A percentile compares a stretch with the other conserved stretches of the same genome.
These are phyloP conservation scores for Malacoctenus gilli DNA, from an alignment of 2,797 vertebrate species.

Conservation along the genomic window DNA sequence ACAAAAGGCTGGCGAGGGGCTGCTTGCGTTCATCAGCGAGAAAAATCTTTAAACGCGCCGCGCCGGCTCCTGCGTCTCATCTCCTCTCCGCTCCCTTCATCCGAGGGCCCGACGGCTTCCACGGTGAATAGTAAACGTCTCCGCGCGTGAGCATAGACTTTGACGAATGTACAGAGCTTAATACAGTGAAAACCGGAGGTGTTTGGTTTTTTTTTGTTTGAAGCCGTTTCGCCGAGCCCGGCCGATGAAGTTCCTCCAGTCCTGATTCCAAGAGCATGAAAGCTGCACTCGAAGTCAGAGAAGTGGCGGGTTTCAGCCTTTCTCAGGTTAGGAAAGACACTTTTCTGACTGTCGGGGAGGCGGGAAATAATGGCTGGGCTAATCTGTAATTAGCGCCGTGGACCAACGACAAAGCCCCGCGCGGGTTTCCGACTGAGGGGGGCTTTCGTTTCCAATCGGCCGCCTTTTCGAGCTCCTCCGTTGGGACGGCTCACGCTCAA, in stretches of 20 bases:
- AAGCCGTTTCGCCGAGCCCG: too few species aligned
- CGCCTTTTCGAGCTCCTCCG: conserved; percentile 21
- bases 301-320: too few species aligned
- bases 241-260: too few species aligned
- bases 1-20: conserved; percentile 18
- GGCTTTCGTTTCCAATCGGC: conserved; percentile 12
- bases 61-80: conserved; percentile 27
- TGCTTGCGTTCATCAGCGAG: conserved; percentile 30
- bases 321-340: too few species aligned
- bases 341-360: background rate
- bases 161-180: too few species aligned
- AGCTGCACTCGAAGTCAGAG: background rate
- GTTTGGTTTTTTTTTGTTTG: too few species aligned
- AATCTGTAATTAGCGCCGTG: conserved; percentile 24
- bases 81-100: conserved; percentile 10
- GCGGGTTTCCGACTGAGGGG: background rate
- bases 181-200: too few species aligned
- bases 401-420: conserved; percentile 17
- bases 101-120: too few species aligned
- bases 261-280: too few species aligned
- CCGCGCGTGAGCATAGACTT: too few species aligned
- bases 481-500: conserved; percentile 5
- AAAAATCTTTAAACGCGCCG: conserved; percentile 41
- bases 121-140: too few species aligned
- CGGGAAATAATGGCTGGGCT: conserved; percentile 6